Evolutionary conservation across 2,797 vertebrate genomes (phyloP).

Genomic region (Picus viridis): DNA sequence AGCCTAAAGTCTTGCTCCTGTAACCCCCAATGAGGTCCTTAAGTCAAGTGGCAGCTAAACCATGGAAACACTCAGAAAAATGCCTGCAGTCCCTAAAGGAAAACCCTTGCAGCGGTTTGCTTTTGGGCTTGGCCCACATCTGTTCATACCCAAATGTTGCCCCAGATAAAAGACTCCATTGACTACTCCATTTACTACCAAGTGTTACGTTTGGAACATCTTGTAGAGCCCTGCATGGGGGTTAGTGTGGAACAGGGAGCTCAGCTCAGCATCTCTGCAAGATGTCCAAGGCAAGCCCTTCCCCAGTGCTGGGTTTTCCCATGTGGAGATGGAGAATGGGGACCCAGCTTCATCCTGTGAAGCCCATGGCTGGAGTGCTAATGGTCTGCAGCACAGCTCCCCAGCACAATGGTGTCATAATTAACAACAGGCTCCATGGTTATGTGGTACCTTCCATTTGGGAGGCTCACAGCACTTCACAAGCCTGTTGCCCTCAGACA

Average conservation of each 20-base stretch:
- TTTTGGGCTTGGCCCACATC: background rate
- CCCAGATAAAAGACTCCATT: background rate
- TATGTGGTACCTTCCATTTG: background rate
- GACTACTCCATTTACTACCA: background rate
- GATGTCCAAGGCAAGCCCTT: constrained; percentile 15
- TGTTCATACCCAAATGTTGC: background rate
- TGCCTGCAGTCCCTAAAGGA: background rate
- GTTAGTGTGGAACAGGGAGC: background rate
- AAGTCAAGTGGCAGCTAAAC: background rate
- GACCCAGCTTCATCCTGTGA: background rate
- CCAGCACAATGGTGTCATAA: background rate
- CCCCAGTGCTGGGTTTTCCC: background rate
- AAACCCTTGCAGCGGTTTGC: background rate
- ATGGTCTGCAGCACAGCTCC: background rate
- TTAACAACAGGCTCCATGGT: constrained; percentile 40
- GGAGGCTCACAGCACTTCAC: background rate
- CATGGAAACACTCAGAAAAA: background rate
- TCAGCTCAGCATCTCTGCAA: constrained; percentile 8
- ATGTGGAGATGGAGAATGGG: background rate
- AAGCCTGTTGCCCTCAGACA: background rate
- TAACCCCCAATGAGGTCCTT: background rate
- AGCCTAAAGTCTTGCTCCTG: background rate
- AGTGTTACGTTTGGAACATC: background rate
- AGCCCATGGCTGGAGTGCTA: background rate
- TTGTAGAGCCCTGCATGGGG: background rate